Conservation (phyloP, 2,797 vertebrate species). For the Cyprinodon diabolis region DNA sequence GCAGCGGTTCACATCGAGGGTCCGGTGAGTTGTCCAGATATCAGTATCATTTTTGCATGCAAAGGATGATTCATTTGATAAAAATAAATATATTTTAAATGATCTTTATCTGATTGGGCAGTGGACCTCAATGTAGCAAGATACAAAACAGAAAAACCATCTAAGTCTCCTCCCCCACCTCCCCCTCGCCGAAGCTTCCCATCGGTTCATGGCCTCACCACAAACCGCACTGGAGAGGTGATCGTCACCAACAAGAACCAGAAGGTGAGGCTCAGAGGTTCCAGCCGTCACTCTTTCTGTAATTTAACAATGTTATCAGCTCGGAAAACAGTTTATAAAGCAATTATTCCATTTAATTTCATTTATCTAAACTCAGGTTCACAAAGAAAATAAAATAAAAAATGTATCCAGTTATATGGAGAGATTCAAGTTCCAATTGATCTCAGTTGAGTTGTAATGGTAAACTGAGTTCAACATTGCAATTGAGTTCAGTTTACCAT, state of each 20-base stretch:
- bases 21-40: conserved; percentile 81
- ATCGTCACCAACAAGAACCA: conserved; percentile 90
- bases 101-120: conserved; percentile 41
- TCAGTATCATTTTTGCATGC: neutral
- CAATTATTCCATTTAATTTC: neutral
- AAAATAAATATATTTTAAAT: too few relatives aligned
- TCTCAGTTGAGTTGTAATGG: too few relatives aligned
- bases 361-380: neutral
- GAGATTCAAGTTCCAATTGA: too few relatives aligned
- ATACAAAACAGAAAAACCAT: conserved; percentile 94
- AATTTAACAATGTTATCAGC: neutral
- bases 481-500: neutral
- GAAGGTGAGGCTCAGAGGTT: conserved; percentile 76
- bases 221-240: conserved; percentile 91
- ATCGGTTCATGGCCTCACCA: conserved; percentile 91
- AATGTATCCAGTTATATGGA: neutral
- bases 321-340: neutral
- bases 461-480: neutral
- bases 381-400: neutral
- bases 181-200: conserved; percentile 95
- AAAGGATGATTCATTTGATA: neutral
- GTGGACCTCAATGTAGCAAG: conserved; percentile 89
- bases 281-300: neutral
- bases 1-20: conserved; percentile 83
- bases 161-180: conserved; percentile 93